These are phyloP conservation scores for Cyprinodon tularosa DNA, from an alignment of 2,113 vertebrate genomes.

Conservation along the genomic window DNA sequence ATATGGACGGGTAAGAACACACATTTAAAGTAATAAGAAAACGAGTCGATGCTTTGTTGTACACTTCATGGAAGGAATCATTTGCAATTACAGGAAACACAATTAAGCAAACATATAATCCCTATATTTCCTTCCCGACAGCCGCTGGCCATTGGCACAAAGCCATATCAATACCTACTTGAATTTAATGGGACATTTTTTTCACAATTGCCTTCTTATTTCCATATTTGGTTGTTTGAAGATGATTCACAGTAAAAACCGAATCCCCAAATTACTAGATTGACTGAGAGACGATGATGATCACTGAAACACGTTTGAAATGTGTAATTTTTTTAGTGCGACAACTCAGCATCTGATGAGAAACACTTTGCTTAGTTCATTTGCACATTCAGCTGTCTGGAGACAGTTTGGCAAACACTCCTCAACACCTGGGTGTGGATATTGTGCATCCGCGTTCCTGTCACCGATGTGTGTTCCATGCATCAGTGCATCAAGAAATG, in stretches of 20 bases:
- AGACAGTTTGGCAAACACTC: slow-evolving; percentile 13
- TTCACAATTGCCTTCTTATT: slow-evolving; percentile 5
- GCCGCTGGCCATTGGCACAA: no score
- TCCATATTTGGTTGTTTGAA: background rate
- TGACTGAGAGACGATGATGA: background rate
- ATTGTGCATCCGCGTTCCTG: background rate
- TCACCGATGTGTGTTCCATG: no score
- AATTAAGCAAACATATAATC: no score
- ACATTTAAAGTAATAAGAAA: background rate
- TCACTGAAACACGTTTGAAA: slow-evolving; percentile 15
- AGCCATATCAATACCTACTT: no score
- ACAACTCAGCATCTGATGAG: slow-evolving; percentile 8
- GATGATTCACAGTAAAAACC: slow-evolving; percentile 5
- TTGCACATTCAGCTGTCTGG: slow-evolving; percentile 10
- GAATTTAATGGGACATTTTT: background rate
- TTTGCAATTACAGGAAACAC: no score
- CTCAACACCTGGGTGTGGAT: background rate
- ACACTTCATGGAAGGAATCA: no score
- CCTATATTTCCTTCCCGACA: no score
- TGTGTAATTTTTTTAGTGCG: slow-evolving; percentile 25
- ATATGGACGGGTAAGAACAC: background rate
- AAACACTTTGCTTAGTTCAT: slow-evolving; percentile 20
- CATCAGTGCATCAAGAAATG: no score
- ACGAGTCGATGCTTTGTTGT: background rate
- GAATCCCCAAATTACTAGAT: slow-evolving; percentile 7